Evolutionary conservation across 2,888 invertebrate species (phyloP).

Genomic region (Rhagonycha lutea): DNA sequence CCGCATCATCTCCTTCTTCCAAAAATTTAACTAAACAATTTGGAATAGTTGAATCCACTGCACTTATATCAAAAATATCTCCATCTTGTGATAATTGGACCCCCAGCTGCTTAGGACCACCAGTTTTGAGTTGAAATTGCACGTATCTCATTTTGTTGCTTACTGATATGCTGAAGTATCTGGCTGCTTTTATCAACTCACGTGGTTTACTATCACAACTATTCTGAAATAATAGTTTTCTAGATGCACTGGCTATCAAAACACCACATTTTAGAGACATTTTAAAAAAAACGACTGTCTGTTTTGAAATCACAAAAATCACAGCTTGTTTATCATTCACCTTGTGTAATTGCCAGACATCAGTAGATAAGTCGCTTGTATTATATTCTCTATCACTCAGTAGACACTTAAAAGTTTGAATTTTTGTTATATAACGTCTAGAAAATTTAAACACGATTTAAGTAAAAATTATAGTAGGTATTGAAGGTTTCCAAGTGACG

Average conservation of each 20-base stretch:
- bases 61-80: conserved; percentile 68
- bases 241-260: conserved; percentile 11
- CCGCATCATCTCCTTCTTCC: conserved; percentile 54
- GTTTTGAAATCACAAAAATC: not conserved
- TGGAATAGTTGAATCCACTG: conserved; percentile 60
- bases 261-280: not conserved
- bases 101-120: conserved; percentile 69
- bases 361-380: not conserved
- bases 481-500: not conserved
- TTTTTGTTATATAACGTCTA: not conserved
- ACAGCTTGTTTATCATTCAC: not conserved
- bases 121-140: conserved; percentile 66
- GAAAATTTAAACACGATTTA: not conserved
- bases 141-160: conserved; percentile 67
- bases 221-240: conserved; percentile 6
- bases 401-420: not conserved
- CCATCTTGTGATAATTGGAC: conserved; percentile 61
- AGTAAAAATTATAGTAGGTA: not conserved
- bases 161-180: conserved; percentile 45
- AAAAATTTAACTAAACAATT: conserved; percentile 61
- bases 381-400: not conserved
- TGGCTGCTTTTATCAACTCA: conserved; percentile 3
- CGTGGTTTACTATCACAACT: not conserved
- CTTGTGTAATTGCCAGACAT: not conserved
- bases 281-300: not conserved